These are phyloP conservation scores for Chaitophorus viminalis DNA, from an alignment of 2,888 invertebrate genomes.

Conservation along the genomic window DNA sequence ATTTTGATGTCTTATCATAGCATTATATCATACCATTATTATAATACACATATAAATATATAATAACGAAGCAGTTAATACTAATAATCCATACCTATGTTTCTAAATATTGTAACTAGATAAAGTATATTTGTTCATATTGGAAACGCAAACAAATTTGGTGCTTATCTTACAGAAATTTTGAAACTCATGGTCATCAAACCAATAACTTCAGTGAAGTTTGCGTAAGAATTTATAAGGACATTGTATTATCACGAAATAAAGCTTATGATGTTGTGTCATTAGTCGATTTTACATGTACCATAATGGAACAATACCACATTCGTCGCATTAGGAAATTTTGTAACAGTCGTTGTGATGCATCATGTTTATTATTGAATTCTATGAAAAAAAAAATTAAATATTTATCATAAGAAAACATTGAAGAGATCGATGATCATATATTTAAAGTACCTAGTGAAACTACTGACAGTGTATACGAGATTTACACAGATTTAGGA, in stretches of 20 bases:
- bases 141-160: constrained; percentile 13
- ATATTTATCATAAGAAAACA: neutral
- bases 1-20: no score
- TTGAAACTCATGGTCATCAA: neutral
- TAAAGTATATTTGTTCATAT: neutral
- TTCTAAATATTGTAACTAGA: neutral
- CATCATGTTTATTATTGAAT: neutral
- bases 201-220: neutral
- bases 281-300: no score
- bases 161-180: neutral
- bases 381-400: constrained; percentile 16
- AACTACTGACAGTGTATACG: no score
- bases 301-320: no score
- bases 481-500: no score
- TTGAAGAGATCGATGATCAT: neutral
- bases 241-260: neutral
- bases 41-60: no score
- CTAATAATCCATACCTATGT: no score
- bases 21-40: no score
- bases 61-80: no score
- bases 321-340: no score
- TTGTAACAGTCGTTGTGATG: neutral
- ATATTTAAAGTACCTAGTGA: neutral
- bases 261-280: neutral
- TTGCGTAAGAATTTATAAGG: neutral